These are phyloP conservation scores for Caenorhabditis drosophilae DNA, from an alignment of 2,888 invertebrate species.

Conservation along the genomic window DNA sequence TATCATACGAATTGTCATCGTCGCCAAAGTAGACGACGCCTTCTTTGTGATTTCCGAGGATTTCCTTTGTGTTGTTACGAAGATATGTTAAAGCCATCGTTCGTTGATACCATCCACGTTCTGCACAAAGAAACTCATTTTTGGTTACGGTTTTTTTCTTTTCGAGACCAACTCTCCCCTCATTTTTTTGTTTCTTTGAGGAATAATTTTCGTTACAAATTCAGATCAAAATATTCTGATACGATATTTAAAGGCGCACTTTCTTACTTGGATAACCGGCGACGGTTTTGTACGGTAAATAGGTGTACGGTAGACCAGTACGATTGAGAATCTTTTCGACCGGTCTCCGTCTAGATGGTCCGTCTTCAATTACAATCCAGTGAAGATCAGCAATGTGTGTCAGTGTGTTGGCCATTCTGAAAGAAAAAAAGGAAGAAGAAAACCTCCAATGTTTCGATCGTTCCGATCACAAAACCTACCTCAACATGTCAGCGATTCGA, in stretches of 20 bases:
- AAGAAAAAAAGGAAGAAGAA: conserved; percentile 2
- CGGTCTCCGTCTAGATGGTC: conserved; percentile 9
- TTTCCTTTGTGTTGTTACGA: conserved; percentile 32
- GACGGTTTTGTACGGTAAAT: conserved; percentile 40
- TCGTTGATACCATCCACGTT: conserved; percentile 59
- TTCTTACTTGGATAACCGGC: conserved; percentile 48
- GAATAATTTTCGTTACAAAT: background rate
- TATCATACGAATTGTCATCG: conserved; percentile 50
- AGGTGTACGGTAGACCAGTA: conserved; percentile 44
- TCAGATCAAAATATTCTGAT: background rate
- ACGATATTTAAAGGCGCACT: background rate
- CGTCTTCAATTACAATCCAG: conserved; percentile 57
- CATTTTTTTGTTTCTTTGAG: background rate
- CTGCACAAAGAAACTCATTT: conserved; percentile 15
- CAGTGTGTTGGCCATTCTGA: conserved; percentile 54
- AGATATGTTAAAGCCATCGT: conserved; percentile 50
- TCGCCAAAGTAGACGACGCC: conserved; percentile 51
- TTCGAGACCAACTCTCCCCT: background rate
- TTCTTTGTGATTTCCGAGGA: conserved; percentile 21
- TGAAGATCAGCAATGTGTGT: conserved; percentile 45
- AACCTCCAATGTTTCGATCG: background rate
- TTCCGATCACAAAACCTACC: conserved; percentile 14
- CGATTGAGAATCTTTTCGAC: conserved; percentile 36
- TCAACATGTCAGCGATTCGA: conserved; percentile 40
- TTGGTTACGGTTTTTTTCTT: background rate